Base-by-base conservation (phyloP, 2,797 vertebrate genomes). In the Coreius guichenoti region DNA sequence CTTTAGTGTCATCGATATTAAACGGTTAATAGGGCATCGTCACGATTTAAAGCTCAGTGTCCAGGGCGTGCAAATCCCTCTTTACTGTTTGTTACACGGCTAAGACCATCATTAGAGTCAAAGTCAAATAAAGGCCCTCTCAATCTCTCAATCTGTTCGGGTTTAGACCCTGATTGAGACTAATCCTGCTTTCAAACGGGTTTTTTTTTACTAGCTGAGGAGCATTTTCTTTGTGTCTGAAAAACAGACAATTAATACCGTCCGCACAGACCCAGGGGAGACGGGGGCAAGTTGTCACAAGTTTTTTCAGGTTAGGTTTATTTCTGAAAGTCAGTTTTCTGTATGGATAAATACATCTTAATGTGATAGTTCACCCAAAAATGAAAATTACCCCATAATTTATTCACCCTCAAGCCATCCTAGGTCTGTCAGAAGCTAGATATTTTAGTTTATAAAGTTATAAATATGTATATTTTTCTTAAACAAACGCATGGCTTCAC, bases 111-210 rank as follows among this genome's bases (percentile, higher is more conserved):
- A 88, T 83, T 77, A 84, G 74, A 82, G 45, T 86, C 77, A 83
- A 80, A 82, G 21, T 84, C 83, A 89, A 89, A 88, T 88, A 68
- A 68, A 45, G 89, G 92, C 90, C 88, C 87, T 90, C 91, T 89
- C 73, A 91, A 89, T 92, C 85, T 83, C 85, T 92, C 94, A 94
- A 90, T 93, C 94, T 95, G 93, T 92, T 95, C 91, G 31, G 93
- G 90, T 87, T 95, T 93, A 94, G 89, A 92, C 89, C 88, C 90
- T 86, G 77, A 90, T 92, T 92, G 93, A 93, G 92, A 93, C 89
- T 95, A 95, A 95, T 95, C 94, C 91, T 93, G 91, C 95, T 95
- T 93, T 91, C 90, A 92, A 89, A 88, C 86, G 36, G 13, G 47
- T 2, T 63, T 29, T 49, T 78, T 56, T 87, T 85, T 82, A 83